Percentiles rank a stretch among this genome's conserved stretches.
phyloP scores from a whole-genome alignment of 2,888 invertebrate genomes.

The Anoplius nigerrimus region DNA sequence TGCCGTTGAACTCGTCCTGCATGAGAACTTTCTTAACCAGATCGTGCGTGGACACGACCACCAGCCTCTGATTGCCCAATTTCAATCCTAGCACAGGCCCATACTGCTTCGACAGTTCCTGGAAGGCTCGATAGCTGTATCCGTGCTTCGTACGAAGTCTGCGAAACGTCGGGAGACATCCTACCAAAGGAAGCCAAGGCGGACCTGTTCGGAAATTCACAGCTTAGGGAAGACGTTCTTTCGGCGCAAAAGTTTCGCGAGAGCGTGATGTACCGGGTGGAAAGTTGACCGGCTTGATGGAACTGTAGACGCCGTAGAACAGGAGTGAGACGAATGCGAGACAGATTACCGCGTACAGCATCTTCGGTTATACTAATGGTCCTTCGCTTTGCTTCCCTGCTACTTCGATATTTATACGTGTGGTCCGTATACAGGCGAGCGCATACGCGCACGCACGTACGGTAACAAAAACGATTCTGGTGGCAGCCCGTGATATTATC shows the following conservation, averaged over 20 bases:
- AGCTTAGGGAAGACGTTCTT: too few species aligned
- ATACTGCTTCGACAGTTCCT: conserved; percentile 78
- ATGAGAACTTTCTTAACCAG: conserved; percentile 80
- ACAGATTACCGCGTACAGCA: conserved; percentile 42
- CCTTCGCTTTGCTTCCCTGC: conserved; percentile 1
- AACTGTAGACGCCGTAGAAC: conserved; percentile 52
- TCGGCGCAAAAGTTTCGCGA: too few species aligned
- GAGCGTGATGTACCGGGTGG: conserved; percentile 63
- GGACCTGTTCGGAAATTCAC: conserved; percentile 76
- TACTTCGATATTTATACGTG: conserved; percentile 16
- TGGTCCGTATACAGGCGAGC: neutral
- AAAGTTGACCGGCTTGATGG: conserved; percentile 63
- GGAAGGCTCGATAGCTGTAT: conserved; percentile 80
- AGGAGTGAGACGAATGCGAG: conserved; percentile 39
- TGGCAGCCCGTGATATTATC: conserved; percentile 44
- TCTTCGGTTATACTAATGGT: conserved; percentile 37
- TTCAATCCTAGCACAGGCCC: conserved; percentile 83
- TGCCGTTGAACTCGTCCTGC: conserved; percentile 81
- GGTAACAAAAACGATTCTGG: conserved; percentile 21
- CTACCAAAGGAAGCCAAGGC: conserved; percentile 77
- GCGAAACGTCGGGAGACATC: conserved; percentile 75
- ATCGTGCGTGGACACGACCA: conserved; percentile 80
- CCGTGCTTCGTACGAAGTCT: conserved; percentile 71
- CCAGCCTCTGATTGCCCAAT: conserved; percentile 79
- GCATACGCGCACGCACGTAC: conserved; percentile 22